Evolutionary conservation across 2,888 invertebrate genomes (phyloP), one percentile per base, ranked within the genome.

Genomic region (Rotaria sp.): DNA sequence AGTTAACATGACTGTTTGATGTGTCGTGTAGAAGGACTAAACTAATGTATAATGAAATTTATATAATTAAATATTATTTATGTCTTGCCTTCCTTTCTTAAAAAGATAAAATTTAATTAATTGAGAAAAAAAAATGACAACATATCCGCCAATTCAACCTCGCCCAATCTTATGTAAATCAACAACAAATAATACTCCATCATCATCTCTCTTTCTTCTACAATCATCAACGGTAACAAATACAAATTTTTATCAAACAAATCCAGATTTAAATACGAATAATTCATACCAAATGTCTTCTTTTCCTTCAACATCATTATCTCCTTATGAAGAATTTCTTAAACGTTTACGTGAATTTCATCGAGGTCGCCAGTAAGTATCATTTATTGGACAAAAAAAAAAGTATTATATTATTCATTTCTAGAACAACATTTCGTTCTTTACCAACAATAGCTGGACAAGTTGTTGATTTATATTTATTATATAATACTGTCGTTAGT

Each of bases 311-410:
- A 15, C 1, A 24, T 41, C 75, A 80, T 24, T 80, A 11, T 24
- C 45, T 45, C 24, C 75, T 26, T 80, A 41, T 26, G 86, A 86
- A 67, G 86, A 86, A 26, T 86, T 86, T 59, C 57, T 85, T 38
- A 84, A 85, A 35, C 85, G 86, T 45, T 35, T 86, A 21, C 84
- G 85, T 18, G 85, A 86, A 50, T 86, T 86, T 55, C 86, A 86
- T 75, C 50, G 86, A 48, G 45, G 85, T 80, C 74, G 84, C 55
- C 57, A 84, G 75, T 80, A 45, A 38, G 75, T 45, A 26, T 80
- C 26, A 50, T 59, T 59, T 2, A 30, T 35, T 74, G 35, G 21
- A 21, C 11, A 38, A 21, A 1, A 35, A 13, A 5, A 67, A 67
- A 2, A 30, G 4, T 2, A 67, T 30, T 13, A 11, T 2, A 30